Base-by-base conservation (phyloP, 2,113 vertebrate genomes). In the Xyliphius kryptos region DNA sequence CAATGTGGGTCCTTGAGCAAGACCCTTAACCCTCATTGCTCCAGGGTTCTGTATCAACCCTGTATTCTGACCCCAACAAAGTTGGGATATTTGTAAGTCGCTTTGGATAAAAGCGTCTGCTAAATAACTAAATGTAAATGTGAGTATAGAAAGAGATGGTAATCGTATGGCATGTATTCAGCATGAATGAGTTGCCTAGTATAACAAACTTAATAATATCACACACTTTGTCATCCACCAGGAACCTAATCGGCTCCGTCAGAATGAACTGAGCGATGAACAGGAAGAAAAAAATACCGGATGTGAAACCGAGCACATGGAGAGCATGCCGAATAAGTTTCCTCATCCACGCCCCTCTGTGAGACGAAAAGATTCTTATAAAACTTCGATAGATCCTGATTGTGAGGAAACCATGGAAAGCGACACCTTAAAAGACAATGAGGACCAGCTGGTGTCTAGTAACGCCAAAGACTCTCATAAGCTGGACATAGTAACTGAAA, bases 371-470 rank as follows among this genome's bases (percentile, higher is more conserved):
- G 14, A 67, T 32, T 73, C 71, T 0, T 73, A 73, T 36, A 73
- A 73, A 44, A 73, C 69, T 49, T 73, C 71, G 11, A 61, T 66
- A 40, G 71, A 73, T 12, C 67, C 71, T 4, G 58, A 75, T 19
- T 60, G 60, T 57, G 49, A 59, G 20, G 67, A 73, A 66, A 60
- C 37, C 9, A 38, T 38, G 10, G 70, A 72, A 22, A 56, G 20
- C 17, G 47, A 12, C 13, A 22, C 1, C n/a, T 40, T 14, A 11
- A 16, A 36, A 46, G 56, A 68, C n/a, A 43, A 50, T 7, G 51
- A 68, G 38, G 54, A 68, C 43, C 65, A 59, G 19, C 60, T 13
- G 7, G 37, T 51, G 61, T 14, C 50, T 12, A 44, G 8, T 14
- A 22, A 14, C 51, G 37, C 19, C 19, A 32, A 62, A 15, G 53